Evolutionary conservation across 92 coral and sea anemone genomes (phyloP), one percentile per base, ranked within the genome.

Genomic region (Phenganax stokvisi): DNA sequence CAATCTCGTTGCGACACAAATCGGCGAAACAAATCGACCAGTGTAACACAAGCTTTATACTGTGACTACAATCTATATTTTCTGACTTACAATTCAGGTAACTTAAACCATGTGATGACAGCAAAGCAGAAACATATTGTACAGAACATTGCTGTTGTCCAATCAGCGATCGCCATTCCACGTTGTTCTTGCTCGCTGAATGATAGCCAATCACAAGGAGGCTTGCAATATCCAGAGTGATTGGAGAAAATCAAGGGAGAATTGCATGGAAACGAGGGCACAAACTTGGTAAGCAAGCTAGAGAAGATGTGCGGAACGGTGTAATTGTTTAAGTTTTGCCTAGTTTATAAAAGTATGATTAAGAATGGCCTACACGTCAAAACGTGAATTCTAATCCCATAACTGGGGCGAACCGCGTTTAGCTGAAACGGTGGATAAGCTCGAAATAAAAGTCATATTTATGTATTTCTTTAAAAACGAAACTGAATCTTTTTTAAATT

Each of bases 1-100:
- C 25, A 20, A 20, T 20, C 25, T 20, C 25, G 25, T 20, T 20
- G 25, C 25, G 25, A 20, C 25, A 20, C 25, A 20, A 20, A 20
- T 20, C 25, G 25, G 25, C 25, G 25, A 20, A 20, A 20, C 25
- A 20, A 20, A 20, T 20, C 25, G 25, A 20, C 25, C 25, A 20
- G 25, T 62, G 20, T 62, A 62, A 28, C 20, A 62, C 12, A 62
- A 62, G 20, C 69, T 62, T 16, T 20, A 47, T 16, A 44, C 44
- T 30, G 16, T 69, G 74, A 8, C 47, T 37, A 37, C 12, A 51
- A 69, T 15, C 9, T 20, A 69, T 9, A 4, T 16, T 53, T 9
- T 77, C 51, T 13, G 44, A 90, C 96, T 90, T 80, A 92, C 97
- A 92, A 86, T 71, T 87, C 91, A 62, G 91, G 91, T 52, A 90